phyloP scores from a whole-genome alignment of 2,797 vertebrate genomes.

The Oreochromis grahami region DNA sequence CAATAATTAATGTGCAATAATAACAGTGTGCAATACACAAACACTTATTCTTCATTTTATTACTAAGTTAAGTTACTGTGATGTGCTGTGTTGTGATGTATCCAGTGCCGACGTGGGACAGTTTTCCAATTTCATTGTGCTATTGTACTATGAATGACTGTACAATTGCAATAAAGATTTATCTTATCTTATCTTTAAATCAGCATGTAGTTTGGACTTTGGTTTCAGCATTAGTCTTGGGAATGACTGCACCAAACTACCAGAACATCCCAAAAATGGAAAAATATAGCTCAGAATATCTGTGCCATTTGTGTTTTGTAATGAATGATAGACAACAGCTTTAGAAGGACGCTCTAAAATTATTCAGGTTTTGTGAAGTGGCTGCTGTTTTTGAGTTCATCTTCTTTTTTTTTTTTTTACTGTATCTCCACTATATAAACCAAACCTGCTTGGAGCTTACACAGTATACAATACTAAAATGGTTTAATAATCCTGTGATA shows the following conservation, averaged over 20 bases:
- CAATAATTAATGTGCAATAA: neutral
- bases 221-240: neutral
- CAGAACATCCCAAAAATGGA: neutral
- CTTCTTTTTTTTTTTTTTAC: neutral
- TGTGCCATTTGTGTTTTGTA: neutral
- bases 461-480: neutral
- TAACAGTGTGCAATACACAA: neutral
- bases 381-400: neutral
- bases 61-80: neutral
- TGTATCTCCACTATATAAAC: neutral
- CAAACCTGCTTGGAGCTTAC: neutral
- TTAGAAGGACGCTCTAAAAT: neutral
- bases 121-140: accelerated
- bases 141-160: neutral
- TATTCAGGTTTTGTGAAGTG: neutral
- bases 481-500: neutral
- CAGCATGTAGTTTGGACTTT: neutral
- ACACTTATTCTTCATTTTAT: neutral
- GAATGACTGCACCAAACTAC: neutral
- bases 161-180: neutral
- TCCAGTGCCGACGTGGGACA: neutral
- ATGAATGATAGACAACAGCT: neutral
- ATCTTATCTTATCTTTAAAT: neutral
- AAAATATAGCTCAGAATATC: neutral
- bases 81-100: neutral